Evolutionary conservation across 2,797 vertebrate species (phyloP).

Genomic region (Trichosurus vulpecula): DNA sequence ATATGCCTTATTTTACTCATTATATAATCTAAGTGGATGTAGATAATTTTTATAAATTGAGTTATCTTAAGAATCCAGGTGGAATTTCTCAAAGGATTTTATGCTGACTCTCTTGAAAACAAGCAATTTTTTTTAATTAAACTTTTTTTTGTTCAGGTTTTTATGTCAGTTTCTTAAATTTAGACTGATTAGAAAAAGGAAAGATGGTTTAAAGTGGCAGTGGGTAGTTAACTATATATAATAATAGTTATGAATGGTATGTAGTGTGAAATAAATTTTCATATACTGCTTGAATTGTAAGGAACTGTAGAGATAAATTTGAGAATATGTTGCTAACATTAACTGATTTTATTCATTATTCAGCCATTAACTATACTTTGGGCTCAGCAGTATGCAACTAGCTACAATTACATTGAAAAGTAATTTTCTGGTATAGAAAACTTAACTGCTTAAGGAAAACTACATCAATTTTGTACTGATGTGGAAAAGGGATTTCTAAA

Average conservation of each 20-base stretch:
- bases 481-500: not conserved
- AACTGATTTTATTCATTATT: not conserved
- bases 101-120: slow-evolving; percentile 11
- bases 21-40: slow-evolving; percentile 10
- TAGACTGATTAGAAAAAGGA: not conserved
- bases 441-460: not conserved
- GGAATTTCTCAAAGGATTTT: slow-evolving; percentile 5
- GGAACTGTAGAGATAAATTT: not conserved
- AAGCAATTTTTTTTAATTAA: slow-evolving; percentile 8
- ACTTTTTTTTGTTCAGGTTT: not conserved
- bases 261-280: not conserved
- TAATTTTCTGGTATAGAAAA: not conserved
- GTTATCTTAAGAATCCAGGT: not conserved
- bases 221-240: not conserved
- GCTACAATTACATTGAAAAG: not conserved
- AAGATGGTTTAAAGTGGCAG: not conserved
- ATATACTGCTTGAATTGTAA: not conserved
- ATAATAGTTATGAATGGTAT: not conserved
- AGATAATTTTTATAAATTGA: slow-evolving; percentile 24
- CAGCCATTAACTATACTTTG: not conserved
- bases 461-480: not conserved
- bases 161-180: slow-evolving; percentile 34
- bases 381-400: not conserved
- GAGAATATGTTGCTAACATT: not conserved
- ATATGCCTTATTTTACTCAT: slow-evolving; percentile 9